Evolutionary conservation across 1,140 invertebrate genomes (phyloP).

Genomic region (Pogonus chalceus): DNA sequence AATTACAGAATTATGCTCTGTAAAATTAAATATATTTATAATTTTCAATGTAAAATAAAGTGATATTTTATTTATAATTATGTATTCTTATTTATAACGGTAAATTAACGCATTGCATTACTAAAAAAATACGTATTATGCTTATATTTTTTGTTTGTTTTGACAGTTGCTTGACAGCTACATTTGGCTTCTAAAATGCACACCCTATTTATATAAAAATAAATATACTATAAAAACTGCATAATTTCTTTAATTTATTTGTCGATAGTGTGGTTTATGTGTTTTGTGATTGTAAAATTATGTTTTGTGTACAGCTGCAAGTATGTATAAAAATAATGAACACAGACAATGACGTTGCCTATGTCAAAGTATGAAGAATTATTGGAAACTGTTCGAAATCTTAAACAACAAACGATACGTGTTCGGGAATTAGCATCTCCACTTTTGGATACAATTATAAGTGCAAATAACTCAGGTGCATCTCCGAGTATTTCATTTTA

Average conservation of each 20-base stretch:
- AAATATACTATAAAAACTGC: not conserved
- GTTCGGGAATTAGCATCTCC: conserved; percentile 35
- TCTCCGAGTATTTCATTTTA: too few species aligned
- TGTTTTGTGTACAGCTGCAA: not conserved
- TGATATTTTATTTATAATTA: too few species aligned
- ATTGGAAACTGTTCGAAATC: conserved; percentile 39
- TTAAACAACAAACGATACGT: conserved; percentile 41
- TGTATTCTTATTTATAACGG: too few species aligned
- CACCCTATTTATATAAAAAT: not conserved
- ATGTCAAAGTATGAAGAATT: conserved; percentile 44
- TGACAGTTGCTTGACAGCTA: not conserved
- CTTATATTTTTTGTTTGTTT: too few species aligned
- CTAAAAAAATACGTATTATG: too few species aligned
- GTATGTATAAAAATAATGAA: too few species aligned
- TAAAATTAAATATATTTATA: too few species aligned
- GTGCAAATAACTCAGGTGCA: too few species aligned
- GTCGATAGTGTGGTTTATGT: not conserved
- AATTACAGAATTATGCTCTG: too few species aligned
- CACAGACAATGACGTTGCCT: conserved; percentile 42
- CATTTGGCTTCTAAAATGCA: not conserved
- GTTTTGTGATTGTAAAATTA: not conserved
- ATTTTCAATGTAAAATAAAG: too few species aligned
- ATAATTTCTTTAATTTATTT: not conserved
- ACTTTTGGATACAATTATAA: conserved; percentile 27
- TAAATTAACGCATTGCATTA: too few species aligned